Evolutionary conservation across 2,797 vertebrate species (phyloP), one percentile per base, ranked within the genome.

Genomic region (Sebastes iracundus): DNA sequence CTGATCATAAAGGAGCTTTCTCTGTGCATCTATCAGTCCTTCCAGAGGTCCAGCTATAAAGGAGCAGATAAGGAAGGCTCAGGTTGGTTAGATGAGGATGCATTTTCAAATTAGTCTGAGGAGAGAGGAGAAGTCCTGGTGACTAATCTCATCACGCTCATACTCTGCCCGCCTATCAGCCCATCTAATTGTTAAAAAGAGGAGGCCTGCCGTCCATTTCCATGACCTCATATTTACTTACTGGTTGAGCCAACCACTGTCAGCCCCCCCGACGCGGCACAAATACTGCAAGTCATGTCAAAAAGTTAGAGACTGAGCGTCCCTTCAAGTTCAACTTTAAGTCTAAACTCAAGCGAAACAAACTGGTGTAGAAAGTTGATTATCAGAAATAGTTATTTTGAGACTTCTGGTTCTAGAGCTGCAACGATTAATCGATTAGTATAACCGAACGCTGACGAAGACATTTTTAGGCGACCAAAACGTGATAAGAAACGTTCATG

Each of bases 91-190:
- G 86, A 93, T 75, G 81, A 92, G 92, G 94, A 94, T 94, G 93
- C 92, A 94, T 95, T 95, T 95, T 91, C 88, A 91, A 92, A 95
- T 95, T 95, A 95, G 86, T 90, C 79, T 9, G 77, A 88, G 90
- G 85, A 92, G 89, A 90, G 87, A 92, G 91, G 91, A 93, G 91
- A 91, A 88, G 92, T 92, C 91, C 94, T 85, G 93, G 87, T 85
- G 92, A 90, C 82, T 95, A 95, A 95, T 95, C 91, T 79, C 87
- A 95, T 96, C 93, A 95, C 82, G 27, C 86, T 86, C 59, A 2
- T 72, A 27, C 82, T 84, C 86, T 86, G 86, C 84, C 75, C 10
- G 73, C 33, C 92, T 93, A 95, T 95, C 94, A 79, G 85, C 16
- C 81, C 92, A 94, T 95, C 94, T 95, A 92, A 95, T 92, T 92